phyloP scores from a whole-genome alignment of 1,140 invertebrate species.

The Ceratitis capitata region DNA sequence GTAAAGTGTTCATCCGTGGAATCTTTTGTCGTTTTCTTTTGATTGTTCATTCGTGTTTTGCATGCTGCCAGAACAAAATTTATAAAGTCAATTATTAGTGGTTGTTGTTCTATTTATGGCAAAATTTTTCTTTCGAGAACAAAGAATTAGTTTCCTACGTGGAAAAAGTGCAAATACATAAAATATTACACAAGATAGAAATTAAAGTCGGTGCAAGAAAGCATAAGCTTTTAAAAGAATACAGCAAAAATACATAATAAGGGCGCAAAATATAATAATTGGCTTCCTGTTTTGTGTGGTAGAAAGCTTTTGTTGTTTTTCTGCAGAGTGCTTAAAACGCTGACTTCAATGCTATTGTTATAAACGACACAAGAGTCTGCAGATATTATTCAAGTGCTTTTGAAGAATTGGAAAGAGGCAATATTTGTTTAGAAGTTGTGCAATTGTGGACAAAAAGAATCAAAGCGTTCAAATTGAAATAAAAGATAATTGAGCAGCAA shows the following conservation, averaged over 20 bases:
- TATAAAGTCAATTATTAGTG: not conserved
- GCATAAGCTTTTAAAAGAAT: not conserved
- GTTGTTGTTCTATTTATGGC: slow-evolving; percentile 24
- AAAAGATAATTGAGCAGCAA: not conserved
- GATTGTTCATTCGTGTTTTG: slow-evolving; percentile 12
- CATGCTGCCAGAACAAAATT: not conserved
- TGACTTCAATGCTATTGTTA: not conserved
- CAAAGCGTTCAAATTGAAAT: too few relatives aligned
- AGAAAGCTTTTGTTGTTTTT: not conserved
- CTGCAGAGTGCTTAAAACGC: not conserved
- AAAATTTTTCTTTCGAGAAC: not conserved
- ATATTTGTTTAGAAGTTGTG: slow-evolving; percentile 8
- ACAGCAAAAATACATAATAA: not conserved
- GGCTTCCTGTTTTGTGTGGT: slow-evolving; percentile 28
- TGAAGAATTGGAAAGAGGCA: not conserved
- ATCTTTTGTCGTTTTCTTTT: not conserved
- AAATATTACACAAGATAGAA: not conserved
- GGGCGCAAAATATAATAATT: not conserved
- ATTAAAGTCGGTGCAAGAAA: not conserved
- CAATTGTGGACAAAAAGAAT: not conserved
- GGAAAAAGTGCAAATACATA: not conserved
- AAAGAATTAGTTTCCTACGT: not conserved
- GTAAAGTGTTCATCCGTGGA: not conserved
- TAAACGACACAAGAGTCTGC: not conserved
- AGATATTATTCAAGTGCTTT: not conserved